Base-by-base conservation (phyloP, 2,888 invertebrate genomes). In the Pogonocherus hispidulus region DNA sequence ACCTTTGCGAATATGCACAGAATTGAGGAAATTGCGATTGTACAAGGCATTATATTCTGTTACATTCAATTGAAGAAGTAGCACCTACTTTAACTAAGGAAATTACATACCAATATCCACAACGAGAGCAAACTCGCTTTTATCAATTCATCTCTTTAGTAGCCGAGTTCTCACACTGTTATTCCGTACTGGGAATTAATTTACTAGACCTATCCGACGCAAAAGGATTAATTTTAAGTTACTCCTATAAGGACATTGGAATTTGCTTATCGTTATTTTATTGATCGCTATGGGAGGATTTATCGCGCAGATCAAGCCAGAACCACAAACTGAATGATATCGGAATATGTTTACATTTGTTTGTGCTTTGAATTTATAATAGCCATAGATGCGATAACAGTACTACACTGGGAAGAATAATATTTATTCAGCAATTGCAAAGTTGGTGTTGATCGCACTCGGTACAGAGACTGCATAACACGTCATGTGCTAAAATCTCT, bases 241-340 rank as follows among this genome's bases (percentile, higher is more conserved):
- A 74, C 66, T 76, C 76, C 37, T 76, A 76, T 76, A 76, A 70
- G 76, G 78, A 63, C 59, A 66, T 23, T 62, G 74, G 74, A 71
- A 78, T 76, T 77, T 75, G 76, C 77, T 77, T 77, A 77, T 77
- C 77, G 75, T 71, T 74, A 75, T 74, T 76, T 78, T 78, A 78
- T 78, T 75, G 78, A 78, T 78, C 74, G 69, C 69, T 64, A 63
- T 65, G 41, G 52, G 69, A 60, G 64, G 71, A 76, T 76, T 78
- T 78, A 78, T 78, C 75, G 75, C 65, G 55, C 62, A 72, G 72
- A 77, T 78, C 76, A 71, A 73, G 68, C 69, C 59, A 63, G 75
- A 71, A 72, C 69, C 57, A 69, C 57, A 65, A 63, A 52, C 60
- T 68, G 63, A 66, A 65, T 67, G 74, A 74, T 72, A 64, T 64